Evolutionary conservation across 2,888 invertebrate species (phyloP).

Genomic region (Dorcus parallelipipedus): DNA sequence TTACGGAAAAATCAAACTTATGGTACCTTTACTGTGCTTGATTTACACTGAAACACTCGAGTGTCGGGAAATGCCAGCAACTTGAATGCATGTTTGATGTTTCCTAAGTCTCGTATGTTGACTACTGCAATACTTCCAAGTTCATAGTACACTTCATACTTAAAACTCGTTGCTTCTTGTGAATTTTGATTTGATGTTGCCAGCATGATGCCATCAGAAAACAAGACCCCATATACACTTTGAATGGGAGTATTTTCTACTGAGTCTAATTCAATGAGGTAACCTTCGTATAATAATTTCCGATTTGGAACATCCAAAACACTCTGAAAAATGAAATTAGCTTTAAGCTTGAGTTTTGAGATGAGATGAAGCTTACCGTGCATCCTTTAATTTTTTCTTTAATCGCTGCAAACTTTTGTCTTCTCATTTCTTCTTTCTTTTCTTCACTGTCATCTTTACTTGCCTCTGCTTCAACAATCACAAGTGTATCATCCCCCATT

Average conservation of each 20-base stretch:
- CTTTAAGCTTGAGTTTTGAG: not conserved
- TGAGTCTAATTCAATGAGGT: conserved; percentile 83
- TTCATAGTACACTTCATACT: conserved; percentile 80
- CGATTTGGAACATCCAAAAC: conserved; percentile 68
- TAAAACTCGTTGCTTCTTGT: conserved; percentile 64
- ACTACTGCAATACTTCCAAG: conserved; percentile 89
- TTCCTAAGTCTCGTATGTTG: conserved; percentile 87
- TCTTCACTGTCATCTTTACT: conserved; percentile 45
- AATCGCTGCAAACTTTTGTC: conserved; percentile 65
- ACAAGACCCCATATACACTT: conserved; percentile 86
- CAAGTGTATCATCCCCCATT: conserved; percentile 48
- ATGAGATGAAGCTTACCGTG: conserved; percentile 52
- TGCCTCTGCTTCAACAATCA: conserved; percentile 47
- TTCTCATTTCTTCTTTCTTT: conserved; percentile 53
- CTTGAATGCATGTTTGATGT: conserved; percentile 90
- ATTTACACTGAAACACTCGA: conserved; percentile 86
- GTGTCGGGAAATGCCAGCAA: conserved; percentile 91
- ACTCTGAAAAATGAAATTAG: conserved; percentile 8
- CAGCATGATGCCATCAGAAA: conserved; percentile 89
- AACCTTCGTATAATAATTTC: conserved; percentile 85
- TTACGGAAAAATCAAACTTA: not conserved
- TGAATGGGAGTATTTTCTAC: conserved; percentile 83
- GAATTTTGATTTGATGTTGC: conserved; percentile 75
- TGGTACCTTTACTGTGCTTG: conserved; percentile 55
- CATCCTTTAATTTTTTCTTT: conserved; percentile 87